Evolutionary conservation across 2,797 vertebrate species (phyloP), one percentile per base, ranked within the genome.

Genomic region (Lycodopsis pacificus): DNA sequence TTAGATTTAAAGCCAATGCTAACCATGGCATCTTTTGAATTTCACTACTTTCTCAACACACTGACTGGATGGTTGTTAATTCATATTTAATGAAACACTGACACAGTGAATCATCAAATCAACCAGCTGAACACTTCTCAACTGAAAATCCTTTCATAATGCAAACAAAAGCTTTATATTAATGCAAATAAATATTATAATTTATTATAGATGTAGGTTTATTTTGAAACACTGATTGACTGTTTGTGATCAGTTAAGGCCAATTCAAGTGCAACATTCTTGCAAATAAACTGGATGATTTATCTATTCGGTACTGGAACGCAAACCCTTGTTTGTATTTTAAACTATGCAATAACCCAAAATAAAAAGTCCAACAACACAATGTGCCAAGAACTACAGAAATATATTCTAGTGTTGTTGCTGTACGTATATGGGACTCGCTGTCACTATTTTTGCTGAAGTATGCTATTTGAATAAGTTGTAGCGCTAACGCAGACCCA

Each of bases 191-290:
- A 13, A 14, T 51, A 0, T 57, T 9, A 6, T 14, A 6, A 40
- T 63, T 64, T 57, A 6, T 42, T 42, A 27, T 20, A 20, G 13
- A 40, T 49, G 7, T 14, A 32, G 0, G 22, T 54, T 56, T 7
- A 30, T 73, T 49, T 74, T 4, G n/a, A 56, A 46, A 54, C n/a
- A 36, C 34, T 15, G 7, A 77, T 51, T 46, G 14, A 48, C n/a
- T 63, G 51, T 30, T 56, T 64, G 17, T 65, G 13, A 40, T 19
- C 10, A 62, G 14, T 62, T 54, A 1, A 17, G 22, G 4, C 5
- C n/a, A 69, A 48, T 20, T 14, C 19, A 46, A 34, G 15, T 12
- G 27, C 38, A 32, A 27, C 2, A 42, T 42, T 25, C 2, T 42
- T 54, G 7, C 44, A 19, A 6, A 19, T 15, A 22, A 20, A 15